phyloP scores from a whole-genome alignment of 2,113 vertebrate genomes.

The Onychostruthus taczanowskii region DNA sequence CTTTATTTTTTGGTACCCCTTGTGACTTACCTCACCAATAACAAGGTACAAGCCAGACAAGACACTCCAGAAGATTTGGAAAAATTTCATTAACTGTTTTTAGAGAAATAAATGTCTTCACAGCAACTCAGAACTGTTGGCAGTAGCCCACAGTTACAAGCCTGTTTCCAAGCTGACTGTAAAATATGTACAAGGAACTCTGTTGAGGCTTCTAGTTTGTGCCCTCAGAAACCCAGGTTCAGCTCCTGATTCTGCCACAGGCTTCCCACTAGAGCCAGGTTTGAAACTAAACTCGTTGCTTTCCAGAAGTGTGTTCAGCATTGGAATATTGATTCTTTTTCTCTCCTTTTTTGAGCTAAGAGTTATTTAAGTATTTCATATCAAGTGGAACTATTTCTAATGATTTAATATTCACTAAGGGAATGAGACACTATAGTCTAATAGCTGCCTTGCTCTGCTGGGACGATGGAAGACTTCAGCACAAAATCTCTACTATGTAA shows the following conservation, averaged over 20 bases:
- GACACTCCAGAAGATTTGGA: background rate
- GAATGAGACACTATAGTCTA: background rate
- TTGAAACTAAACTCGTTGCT: background rate
- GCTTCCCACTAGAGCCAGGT: background rate
- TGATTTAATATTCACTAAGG: conserved; percentile 11
- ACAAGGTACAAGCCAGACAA: background rate
- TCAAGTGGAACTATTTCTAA: conserved; percentile 7
- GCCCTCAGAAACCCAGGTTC: background rate
- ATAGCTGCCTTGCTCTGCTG: background rate
- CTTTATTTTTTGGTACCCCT: background rate
- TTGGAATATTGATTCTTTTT: background rate
- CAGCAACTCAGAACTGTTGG: background rate
- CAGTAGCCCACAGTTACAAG: background rate
- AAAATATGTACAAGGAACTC: background rate
- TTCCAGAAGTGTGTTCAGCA: background rate
- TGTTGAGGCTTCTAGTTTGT: background rate
- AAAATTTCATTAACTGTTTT: background rate
- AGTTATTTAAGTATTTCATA: conserved; percentile 1
- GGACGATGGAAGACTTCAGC: background rate
- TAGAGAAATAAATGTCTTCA: background rate
- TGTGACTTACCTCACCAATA: background rate
- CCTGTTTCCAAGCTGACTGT: background rate
- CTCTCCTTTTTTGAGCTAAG: background rate
- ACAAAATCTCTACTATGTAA: background rate
- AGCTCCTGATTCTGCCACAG: background rate